Conservation (phyloP, 2,797 vertebrate genomes). For the Notamacropus eugenii region DNA sequence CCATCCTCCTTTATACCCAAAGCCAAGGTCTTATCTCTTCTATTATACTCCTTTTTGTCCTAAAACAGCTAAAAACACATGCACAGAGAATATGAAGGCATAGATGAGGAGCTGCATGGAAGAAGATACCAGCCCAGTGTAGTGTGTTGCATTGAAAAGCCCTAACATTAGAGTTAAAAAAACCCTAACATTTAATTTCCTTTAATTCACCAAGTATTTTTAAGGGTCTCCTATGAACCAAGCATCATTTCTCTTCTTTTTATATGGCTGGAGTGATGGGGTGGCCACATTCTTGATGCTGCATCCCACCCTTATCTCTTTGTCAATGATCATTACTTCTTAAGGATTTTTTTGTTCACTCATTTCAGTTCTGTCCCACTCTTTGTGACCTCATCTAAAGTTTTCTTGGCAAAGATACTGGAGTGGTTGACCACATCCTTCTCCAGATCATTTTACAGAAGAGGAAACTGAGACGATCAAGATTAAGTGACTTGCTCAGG, state of each 20-base stretch:
- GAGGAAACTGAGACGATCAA: neutral
- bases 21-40: neutral
- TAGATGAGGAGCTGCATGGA: neutral
- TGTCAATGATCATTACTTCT: neutral
- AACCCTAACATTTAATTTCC: neutral
- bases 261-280: neutral
- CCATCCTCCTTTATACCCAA: neutral
- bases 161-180: neutral
- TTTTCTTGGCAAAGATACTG: neutral
- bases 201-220: neutral
- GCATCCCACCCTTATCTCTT: neutral
- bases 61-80: neutral
- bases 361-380: neutral
- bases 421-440: neutral
- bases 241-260: constrained; percentile 11
- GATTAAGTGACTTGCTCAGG: neutral
- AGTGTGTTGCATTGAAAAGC: neutral
- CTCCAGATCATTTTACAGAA: neutral
- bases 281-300: neutral
- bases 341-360: neutral
- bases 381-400: neutral
- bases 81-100: neutral
- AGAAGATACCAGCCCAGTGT: neutral
- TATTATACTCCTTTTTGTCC: neutral
- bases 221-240: neutral